Evolutionary conservation across 2,888 invertebrate species (phyloP).

Genomic region (Melinopterus prodromus): DNA sequence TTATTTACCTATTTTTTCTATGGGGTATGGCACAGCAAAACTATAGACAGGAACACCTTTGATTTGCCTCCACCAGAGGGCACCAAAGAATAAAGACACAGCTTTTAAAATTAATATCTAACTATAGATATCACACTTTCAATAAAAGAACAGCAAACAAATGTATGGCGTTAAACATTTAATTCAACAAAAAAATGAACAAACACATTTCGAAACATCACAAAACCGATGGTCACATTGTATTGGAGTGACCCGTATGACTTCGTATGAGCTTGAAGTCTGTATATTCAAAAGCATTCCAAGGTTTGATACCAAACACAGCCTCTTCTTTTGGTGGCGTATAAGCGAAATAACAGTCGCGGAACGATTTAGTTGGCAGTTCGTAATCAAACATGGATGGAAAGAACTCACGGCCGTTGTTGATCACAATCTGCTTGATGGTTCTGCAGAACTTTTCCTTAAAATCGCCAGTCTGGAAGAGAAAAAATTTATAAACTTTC

Average conservation of each 20-base stretch:
- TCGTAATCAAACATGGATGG: slow-evolving; percentile 53
- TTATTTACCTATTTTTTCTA: slow-evolving; percentile 77
- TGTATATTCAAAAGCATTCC: slow-evolving; percentile 42
- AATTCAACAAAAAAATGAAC: slow-evolving; percentile 6
- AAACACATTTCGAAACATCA: slow-evolving; percentile 10
- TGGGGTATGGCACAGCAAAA: slow-evolving; percentile 66
- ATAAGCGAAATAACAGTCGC: slow-evolving; percentile 56
- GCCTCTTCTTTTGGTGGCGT: slow-evolving; percentile 54
- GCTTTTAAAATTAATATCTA: too few species aligned
- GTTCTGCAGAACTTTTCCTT: slow-evolving; percentile 47
- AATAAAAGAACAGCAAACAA: neutral
- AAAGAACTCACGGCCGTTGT: slow-evolving; percentile 54
- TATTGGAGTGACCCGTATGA: slow-evolving; percentile 25
- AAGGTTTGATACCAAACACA: slow-evolving; percentile 41
- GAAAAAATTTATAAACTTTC: neutral
- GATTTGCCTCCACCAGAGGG: slow-evolving; percentile 10
- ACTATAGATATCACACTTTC: too few species aligned
- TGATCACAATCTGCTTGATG: slow-evolving; percentile 49
- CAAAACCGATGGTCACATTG: neutral
- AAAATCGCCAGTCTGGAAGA: slow-evolving; percentile 39
- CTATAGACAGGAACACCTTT: neutral
- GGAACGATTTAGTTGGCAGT: slow-evolving; percentile 52
- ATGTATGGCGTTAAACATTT: neutral
- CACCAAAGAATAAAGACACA: neutral
- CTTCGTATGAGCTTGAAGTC: slow-evolving; percentile 31